These are phyloP conservation scores for Nebria brevicollis DNA, from an alignment of 2,888 invertebrate genomes.

Conservation along the genomic window DNA sequence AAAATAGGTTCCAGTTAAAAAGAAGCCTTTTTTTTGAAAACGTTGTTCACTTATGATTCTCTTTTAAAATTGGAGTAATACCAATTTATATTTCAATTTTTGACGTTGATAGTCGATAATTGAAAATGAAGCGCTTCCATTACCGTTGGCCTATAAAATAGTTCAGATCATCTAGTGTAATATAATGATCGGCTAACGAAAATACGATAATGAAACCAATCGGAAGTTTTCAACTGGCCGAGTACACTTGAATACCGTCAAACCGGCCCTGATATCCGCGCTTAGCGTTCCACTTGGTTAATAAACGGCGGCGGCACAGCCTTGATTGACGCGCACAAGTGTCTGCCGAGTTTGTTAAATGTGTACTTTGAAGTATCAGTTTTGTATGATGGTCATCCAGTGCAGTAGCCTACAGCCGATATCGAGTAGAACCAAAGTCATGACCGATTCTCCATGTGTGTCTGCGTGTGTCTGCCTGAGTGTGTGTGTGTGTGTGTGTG, in stretches of 20 bases:
- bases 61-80: neutral
- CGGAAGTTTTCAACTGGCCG: neutral
- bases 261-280: constrained; percentile 18
- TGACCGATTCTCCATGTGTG: neutral
- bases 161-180: neutral
- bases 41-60: neutral
- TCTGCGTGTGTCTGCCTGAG: neutral
- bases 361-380: constrained; percentile 33
- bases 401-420: neutral
- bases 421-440: neutral
- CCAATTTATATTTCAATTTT: neutral
- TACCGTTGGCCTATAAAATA: neutral
- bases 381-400: neutral
- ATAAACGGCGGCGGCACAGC: neutral
- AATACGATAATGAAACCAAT: constrained; percentile 8
- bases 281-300: constrained; percentile 13
- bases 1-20: neutral
- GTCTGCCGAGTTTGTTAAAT: constrained; percentile 29
- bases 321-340: constrained; percentile 29
- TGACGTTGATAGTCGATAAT: neutral
- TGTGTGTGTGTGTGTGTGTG: neutral
- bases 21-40: neutral
- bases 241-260: constrained; percentile 17
- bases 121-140: neutral
- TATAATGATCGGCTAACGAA: neutral